These are phyloP conservation scores for Pavo muticus DNA, from an alignment of 2,113 vertebrate genomes.

Conservation along the genomic window DNA sequence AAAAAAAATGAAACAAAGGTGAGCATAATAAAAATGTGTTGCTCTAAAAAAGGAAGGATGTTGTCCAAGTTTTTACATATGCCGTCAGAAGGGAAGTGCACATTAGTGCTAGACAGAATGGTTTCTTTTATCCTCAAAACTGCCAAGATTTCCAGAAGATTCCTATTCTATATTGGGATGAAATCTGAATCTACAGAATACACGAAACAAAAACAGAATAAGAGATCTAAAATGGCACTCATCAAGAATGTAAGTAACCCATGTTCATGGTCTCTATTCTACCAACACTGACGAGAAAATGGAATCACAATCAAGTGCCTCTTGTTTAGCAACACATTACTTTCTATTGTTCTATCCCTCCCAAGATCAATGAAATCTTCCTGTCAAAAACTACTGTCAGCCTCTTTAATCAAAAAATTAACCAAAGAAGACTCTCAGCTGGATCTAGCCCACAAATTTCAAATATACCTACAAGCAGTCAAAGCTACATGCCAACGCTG, in stretches of 20 bases:
- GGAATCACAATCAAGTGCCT: background rate
- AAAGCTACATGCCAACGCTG: rapidly evolving
- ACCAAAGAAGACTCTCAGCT: background rate
- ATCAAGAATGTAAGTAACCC: rapidly evolving
- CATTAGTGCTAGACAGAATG: background rate
- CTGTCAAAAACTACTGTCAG: background rate
- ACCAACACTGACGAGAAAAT: background rate
- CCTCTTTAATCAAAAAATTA: background rate
- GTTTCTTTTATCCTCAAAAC: background rate
- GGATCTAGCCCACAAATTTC: background rate
- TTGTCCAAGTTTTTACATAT: background rate
- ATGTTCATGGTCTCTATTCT: background rate
- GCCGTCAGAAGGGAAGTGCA: background rate
- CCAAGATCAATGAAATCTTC: background rate
- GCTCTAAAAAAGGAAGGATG: background rate
- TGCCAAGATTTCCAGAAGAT: background rate
- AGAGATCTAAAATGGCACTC: background rate
- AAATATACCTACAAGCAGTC: background rate
- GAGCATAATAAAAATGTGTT: background rate
- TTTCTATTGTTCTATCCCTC: background rate
- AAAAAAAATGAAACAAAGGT: background rate
- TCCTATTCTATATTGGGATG: background rate
- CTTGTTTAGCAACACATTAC: background rate
- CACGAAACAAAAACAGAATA: background rate
- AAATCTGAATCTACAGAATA: background rate